phyloP scores from a whole-genome alignment of 2,113 vertebrate species.

The Taurulus bubalis region DNA sequence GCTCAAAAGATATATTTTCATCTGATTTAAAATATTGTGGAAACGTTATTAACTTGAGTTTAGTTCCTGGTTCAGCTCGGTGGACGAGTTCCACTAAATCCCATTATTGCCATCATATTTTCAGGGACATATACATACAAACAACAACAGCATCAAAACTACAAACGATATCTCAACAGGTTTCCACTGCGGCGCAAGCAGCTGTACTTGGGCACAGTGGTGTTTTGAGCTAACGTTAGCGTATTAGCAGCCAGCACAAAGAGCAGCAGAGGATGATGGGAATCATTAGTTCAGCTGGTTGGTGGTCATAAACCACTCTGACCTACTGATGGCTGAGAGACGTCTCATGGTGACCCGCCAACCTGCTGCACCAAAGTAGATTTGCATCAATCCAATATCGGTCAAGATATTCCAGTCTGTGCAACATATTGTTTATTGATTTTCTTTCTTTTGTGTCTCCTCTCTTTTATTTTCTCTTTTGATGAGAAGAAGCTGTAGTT shows the following conservation, averaged over 20 bases:
- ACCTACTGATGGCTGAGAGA: neutral
- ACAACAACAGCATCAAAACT: neutral
- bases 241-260: neutral
- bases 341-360: too few relatives aligned
- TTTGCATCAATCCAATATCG: neutral
- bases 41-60: neutral
- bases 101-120: neutral
- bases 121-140: neutral
- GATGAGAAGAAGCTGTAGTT: conserved; percentile 19
- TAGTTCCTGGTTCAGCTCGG: neutral
- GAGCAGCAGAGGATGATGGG: neutral
- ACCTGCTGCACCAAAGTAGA: neutral
- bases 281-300: neutral
- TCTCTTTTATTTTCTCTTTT: neutral
- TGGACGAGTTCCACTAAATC: neutral
- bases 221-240: neutral
- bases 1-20: neutral
- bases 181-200: neutral
- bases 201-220: neutral
- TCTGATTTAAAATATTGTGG: neutral
- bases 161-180: neutral
- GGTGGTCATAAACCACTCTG: neutral
- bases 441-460: neutral
- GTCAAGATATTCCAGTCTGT: neutral
- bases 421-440: neutral